Evolutionary conservation across 2,113 vertebrate genomes (phyloP), one percentile per base, ranked within the genome.

Genomic region (Ammodytes dubius): DNA sequence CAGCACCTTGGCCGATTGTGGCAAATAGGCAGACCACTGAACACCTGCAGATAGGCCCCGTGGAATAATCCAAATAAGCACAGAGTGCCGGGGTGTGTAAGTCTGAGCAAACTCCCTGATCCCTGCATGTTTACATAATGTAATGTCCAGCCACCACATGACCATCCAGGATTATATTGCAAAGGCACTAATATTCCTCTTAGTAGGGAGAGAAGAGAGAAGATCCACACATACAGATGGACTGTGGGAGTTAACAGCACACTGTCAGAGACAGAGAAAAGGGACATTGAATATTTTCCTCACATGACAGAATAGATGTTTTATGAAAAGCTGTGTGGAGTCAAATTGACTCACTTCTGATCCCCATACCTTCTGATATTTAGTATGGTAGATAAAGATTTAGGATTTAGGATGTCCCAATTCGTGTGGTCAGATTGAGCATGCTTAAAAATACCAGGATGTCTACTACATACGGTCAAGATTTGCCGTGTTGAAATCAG

Each of bases 141-240:
- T 81, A 45, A 78, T 58, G 71, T 74, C 74, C 74, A 68, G 77
- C 50, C 70, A 49, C 63, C 87, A 85, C 79, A 82, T 79, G 79
- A 70, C 63, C 76, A 54, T 14, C 17, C 2, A 76, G 69, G 82
- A 79, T 66, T 49, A 47, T n/a, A n/a, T n/a, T n/a, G 43, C 42
- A 54, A 19, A 65, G 63, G 9, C 69, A 58, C 37, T 68, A 52
- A 77, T 46, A 15, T 27, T 77, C 8, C 42, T 63, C 0, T 0
- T 11, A 70, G 72, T 35, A 68, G 49, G 7, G 52, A 70, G 68
- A 43, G 65, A 74, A 57, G 47, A 56, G 47, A 50, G 74, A 14
- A 39, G 64, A 47, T 53, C 14, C 39, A 46, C 70, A 73, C 58
- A 71, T 61, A 61, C 83, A 83, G 83, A 85, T 65, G 83, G 79